phyloP scores from a whole-genome alignment of 2,797 vertebrate species.

The Semotilus atromaculatus region DNA sequence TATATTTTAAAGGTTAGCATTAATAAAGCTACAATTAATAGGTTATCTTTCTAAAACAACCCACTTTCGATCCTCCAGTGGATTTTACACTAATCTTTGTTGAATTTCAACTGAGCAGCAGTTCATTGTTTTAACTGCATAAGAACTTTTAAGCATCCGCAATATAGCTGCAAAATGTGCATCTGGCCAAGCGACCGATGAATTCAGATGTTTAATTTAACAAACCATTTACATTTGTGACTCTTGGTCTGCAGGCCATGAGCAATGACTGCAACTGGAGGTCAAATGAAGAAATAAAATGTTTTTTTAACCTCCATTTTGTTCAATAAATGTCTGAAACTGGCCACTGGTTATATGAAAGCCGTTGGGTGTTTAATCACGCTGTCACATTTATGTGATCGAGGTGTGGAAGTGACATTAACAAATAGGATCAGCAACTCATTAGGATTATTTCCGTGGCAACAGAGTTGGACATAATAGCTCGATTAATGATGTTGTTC shows the following conservation, averaged over 20 bases:
- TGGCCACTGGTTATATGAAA: slow-evolving; percentile 28
- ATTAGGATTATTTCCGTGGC: slow-evolving; percentile 77
- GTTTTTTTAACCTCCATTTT: slow-evolving; percentile 8
- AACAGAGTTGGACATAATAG: slow-evolving; percentile 74
- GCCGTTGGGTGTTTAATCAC: slow-evolving; percentile 70
- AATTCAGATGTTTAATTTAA: slow-evolving; percentile 27
- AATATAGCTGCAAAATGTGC: neutral
- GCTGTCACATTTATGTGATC: slow-evolving; percentile 68
- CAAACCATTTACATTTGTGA: neutral
- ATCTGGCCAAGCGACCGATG: neutral
- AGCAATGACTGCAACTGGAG: neutral
- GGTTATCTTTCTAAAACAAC: slow-evolving; percentile 5
- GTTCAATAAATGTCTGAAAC: slow-evolving; percentile 10
- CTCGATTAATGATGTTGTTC: slow-evolving; percentile 80
- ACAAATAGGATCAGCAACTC: slow-evolving; percentile 75
- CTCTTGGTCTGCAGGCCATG: neutral
- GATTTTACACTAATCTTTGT: slow-evolving; percentile 6
- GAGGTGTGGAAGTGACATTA: slow-evolving; percentile 67
- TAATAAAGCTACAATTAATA: slow-evolving; percentile 28
- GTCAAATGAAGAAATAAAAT: neutral
- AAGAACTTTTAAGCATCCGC: neutral
- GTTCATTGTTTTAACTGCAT: neutral
- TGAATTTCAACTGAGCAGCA: neutral
- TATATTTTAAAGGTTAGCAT: slow-evolving; percentile 48
- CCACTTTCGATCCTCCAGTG: neutral